Percentiles rank a stretch among this genome's conserved stretches.
Conservation (phyloP, 2,113 vertebrate species). For the Girardinichthys multiradiatus region DNA sequence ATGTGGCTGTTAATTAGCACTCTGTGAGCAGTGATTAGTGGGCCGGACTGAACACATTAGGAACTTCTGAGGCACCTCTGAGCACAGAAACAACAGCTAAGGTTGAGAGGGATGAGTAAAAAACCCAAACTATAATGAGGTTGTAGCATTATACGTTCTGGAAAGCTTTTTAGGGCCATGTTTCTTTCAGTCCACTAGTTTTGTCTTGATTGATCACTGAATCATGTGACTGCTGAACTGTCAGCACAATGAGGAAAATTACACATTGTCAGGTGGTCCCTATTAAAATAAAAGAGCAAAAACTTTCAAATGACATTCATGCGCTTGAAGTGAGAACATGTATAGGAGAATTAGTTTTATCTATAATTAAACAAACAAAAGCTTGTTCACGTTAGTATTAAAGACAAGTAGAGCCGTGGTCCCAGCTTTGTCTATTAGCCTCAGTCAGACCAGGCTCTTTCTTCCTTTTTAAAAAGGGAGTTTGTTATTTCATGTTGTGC, state of each 20-base stretch:
- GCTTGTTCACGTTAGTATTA: not conserved
- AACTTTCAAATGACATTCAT: accelerated
- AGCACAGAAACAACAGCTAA: not conserved
- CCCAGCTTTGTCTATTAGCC: not conserved
- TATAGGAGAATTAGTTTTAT: not conserved
- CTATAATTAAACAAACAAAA: not conserved
- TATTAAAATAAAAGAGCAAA: not conserved
- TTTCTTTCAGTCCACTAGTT: no score
- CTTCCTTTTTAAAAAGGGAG: not conserved
- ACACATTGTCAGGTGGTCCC: accelerated
- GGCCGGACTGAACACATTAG: constrained; percentile 25
- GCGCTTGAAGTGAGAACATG: not conserved
- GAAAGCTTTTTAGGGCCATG: no score
- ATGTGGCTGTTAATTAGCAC: constrained; percentile 60
- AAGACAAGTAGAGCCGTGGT: not conserved
- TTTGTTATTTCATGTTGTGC: not conserved
- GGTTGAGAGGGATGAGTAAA: not conserved
- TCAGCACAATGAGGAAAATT: not conserved
- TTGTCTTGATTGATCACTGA: not conserved
- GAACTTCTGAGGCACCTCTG: constrained; percentile 23
- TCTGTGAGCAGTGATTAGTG: constrained; percentile 52
- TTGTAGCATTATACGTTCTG: not conserved
- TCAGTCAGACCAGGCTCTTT: not conserved
- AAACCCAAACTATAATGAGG: not conserved
- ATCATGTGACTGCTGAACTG: not conserved